phyloP scores from a whole-genome alignment of 2,888 invertebrate species.

The Oithona nana region DNA sequence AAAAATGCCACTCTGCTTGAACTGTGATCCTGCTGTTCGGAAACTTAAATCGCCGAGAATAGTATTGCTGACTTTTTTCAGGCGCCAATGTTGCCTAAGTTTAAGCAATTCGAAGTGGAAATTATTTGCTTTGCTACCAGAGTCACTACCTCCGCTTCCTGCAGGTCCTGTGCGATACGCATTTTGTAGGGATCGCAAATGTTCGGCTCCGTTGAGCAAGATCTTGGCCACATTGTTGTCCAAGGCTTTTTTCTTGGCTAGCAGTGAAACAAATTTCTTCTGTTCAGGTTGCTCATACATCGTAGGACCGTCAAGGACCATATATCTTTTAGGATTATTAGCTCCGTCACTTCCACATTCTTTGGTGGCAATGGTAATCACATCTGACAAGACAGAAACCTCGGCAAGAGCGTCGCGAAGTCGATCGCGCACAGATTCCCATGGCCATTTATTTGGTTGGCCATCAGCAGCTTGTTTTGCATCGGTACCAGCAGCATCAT shows the following conservation, averaged over 20 bases:
- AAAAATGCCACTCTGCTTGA: constrained; percentile 55
- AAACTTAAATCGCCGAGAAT: constrained; percentile 92
- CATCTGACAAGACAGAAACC: constrained; percentile 76
- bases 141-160: constrained; percentile 41
- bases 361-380: constrained; percentile 73
- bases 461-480: constrained; percentile 18
- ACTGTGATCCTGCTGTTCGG: constrained; percentile 37
- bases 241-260: constrained; percentile 66
- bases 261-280: constrained; percentile 68
- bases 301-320: constrained; percentile 72
- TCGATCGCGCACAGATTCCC: constrained; percentile 3
- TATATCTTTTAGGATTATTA: constrained; percentile 47
- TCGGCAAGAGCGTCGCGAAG: constrained; percentile 63
- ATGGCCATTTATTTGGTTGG: constrained; percentile 17
- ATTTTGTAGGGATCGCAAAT: constrained; percentile 51
- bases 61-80: constrained; percentile 86
- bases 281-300: constrained; percentile 62
- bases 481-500: constrained; percentile 34
- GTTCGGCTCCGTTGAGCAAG: constrained; percentile 62
- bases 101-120: constrained; percentile 78
- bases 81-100: constrained; percentile 75
- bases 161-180: constrained; percentile 36
- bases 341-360: constrained; percentile 2
- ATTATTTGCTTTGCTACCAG: constrained; percentile 37
- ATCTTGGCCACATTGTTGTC: constrained; percentile 60